phyloP scores from a whole-genome alignment of 92 coral and sea anemone genomes.

The Phenganax stokvisi region DNA sequence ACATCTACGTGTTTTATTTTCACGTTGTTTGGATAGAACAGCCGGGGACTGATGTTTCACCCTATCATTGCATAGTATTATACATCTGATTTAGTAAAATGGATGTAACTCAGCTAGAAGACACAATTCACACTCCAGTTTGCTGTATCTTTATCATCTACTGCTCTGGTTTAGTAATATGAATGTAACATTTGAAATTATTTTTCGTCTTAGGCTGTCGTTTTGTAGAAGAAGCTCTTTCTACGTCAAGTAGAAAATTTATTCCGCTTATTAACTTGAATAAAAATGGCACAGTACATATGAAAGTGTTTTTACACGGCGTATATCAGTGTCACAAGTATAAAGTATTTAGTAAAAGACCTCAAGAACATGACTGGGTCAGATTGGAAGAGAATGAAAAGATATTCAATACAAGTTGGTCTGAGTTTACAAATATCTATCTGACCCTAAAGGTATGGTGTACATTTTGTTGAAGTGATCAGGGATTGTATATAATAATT shows the following conservation, averaged over 20 bases:
- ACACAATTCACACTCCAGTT: too few relatives aligned
- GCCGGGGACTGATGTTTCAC: too few relatives aligned
- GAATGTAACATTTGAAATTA: background rate
- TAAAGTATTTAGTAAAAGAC: conserved; percentile 3
- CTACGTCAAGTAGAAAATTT: conserved; percentile 4
- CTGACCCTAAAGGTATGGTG: conserved; percentile 16
- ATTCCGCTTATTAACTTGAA: conserved; percentile 25
- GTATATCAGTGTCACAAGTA: conserved; percentile 4
- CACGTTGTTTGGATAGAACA: background rate
- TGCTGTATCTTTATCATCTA: background rate
- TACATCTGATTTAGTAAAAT: too few relatives aligned
- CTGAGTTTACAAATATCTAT: background rate
- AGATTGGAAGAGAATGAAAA: background rate
- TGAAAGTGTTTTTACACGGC: background rate
- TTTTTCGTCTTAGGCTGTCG: conserved; percentile 22
- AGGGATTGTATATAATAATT: too few relatives aligned
- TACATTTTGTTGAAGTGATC: background rate
- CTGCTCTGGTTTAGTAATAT: background rate
- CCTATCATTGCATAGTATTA: too few relatives aligned
- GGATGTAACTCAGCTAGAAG: too few relatives aligned
- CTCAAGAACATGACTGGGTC: conserved; percentile 10
- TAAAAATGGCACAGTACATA: conserved; percentile 18
- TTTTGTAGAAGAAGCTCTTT: conserved; percentile 7
- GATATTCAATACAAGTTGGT: conserved; percentile 3
- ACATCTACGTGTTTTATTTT: background rate